Evolutionary conservation across 37 sponge, comb jelly and placozoan genomes (phyloP).

Genomic region (Geodia barretti): DNA sequence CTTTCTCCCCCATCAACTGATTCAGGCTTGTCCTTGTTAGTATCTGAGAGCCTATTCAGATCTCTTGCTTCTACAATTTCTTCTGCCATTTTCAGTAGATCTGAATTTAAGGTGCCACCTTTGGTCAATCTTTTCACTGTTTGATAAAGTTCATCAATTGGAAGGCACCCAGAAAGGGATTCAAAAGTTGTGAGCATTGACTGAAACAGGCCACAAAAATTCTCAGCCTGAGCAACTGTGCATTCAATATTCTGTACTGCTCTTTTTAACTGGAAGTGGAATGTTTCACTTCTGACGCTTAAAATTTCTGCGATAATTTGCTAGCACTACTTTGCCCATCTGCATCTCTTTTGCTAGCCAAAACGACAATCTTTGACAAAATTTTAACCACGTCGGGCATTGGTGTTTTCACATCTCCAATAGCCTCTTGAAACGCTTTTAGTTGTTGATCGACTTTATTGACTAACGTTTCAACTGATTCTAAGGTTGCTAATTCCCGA

Average conservation of each 20-base stretch:
- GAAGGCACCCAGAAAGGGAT: conserved; percentile 31
- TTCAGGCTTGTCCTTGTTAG: background rate
- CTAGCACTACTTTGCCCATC: conserved; percentile 2
- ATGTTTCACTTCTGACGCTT: conserved; percentile 41
- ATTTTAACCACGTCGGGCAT: background rate
- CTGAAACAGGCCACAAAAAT: conserved; percentile 14
- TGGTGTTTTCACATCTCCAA: background rate
- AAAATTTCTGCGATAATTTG: conserved; percentile 53
- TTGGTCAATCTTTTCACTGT: conserved; percentile 1
- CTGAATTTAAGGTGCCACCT: background rate
- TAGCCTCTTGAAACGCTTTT: conserved; percentile 26
- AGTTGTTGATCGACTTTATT: background rate
- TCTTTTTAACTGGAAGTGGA: conserved; percentile 28
- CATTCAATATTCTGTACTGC: conserved; percentile 1
- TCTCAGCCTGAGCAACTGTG: background rate
- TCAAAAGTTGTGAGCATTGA: conserved; percentile 14
- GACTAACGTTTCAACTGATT: background rate
- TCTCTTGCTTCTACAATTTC: background rate
- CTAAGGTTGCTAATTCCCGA: too few species aligned
- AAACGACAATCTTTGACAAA: background rate
- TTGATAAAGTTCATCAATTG: conserved; percentile 16
- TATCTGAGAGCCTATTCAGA: too few species aligned
- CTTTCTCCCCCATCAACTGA: background rate
- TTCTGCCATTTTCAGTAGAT: background rate
- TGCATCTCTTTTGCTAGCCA: background rate